phyloP scores from a whole-genome alignment of 2,888 invertebrate genomes.

The Mechanitis messenoides region DNA sequence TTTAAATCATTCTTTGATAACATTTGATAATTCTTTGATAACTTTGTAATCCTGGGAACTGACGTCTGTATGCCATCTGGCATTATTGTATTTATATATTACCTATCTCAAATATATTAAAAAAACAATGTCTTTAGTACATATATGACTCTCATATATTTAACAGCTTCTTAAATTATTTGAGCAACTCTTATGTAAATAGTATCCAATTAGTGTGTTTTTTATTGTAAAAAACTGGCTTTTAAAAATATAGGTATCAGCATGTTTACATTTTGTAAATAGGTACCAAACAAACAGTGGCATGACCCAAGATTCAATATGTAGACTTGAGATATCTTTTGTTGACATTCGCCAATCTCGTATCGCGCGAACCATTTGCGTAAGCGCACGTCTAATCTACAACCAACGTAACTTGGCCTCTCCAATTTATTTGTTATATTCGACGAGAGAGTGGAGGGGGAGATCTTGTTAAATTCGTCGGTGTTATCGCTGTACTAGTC shows the following conservation, averaged over 20 bases:
- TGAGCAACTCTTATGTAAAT: too few species aligned
- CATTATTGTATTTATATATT: too few species aligned
- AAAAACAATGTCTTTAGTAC: too few species aligned
- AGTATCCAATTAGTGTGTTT: too few species aligned
- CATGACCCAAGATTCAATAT: conserved; percentile 48
- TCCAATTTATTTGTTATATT: conserved; percentile 4
- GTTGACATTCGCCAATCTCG: conserved; percentile 64
- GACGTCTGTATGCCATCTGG: not conserved
- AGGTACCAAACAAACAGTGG: conserved; percentile 42
- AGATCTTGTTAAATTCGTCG: conserved; percentile 41
- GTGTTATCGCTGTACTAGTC: conserved; percentile 54
- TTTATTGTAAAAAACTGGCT: too few species aligned
- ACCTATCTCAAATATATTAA: too few species aligned
- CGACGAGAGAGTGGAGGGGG: conserved; percentile 17
- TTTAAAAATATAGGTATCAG: not conserved
- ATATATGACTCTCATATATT: too few species aligned
- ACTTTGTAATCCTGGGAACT: not conserved
- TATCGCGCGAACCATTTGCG: conserved; percentile 66
- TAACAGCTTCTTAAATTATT: too few species aligned
- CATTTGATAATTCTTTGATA: too few species aligned
- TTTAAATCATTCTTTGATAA: conserved; percentile 1
- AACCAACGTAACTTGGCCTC: conserved; percentile 40
- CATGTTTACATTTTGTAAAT: conserved; percentile 16
- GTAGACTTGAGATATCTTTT: conserved; percentile 53
- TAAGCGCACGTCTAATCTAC: conserved; percentile 54